Percentiles rank a stretch among this genome's conserved stretches.
Conservation (phyloP, 1,140 invertebrate species). For the Papilio helenus region DNA sequence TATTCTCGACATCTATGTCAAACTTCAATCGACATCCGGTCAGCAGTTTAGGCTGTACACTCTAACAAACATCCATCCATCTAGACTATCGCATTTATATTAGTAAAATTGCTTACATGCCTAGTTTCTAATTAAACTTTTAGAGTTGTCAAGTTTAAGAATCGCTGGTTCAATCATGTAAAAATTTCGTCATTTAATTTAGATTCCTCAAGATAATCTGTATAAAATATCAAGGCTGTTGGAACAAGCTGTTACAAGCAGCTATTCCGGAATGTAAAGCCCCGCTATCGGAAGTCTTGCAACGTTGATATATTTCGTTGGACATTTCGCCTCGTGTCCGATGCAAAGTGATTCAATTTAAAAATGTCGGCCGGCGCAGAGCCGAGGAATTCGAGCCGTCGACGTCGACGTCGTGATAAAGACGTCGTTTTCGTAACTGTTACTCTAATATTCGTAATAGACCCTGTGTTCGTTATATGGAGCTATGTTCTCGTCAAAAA, state of each 20-base stretch:
- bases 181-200: background rate
- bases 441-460: no score
- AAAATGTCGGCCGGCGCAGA: slow-evolving; percentile 30
- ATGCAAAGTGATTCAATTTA: slow-evolving; percentile 38
- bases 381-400: slow-evolving; percentile 33
- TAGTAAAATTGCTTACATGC: background rate
- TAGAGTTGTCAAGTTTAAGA: no score
- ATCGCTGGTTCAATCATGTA: background rate
- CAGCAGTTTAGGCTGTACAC: no score
- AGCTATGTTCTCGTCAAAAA: no score
- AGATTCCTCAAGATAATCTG: background rate
- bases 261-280: slow-evolving; percentile 19
- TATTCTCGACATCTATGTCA: no score
- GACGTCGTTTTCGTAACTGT: background rate
- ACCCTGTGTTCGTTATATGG: background rate
- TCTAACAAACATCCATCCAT: no score
- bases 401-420: slow-evolving; percentile 16
- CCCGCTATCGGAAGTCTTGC: slow-evolving; percentile 29
- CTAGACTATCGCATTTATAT: no score
- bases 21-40: no score
- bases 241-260: slow-evolving; percentile 14
- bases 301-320: slow-evolving; percentile 37
- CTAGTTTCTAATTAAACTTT: background rate
- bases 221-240: background rate
- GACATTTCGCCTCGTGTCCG: slow-evolving; percentile 34